Base-by-base conservation (phyloP, 1,140 invertebrate genomes). In the Ceratina calcarata region DNA sequence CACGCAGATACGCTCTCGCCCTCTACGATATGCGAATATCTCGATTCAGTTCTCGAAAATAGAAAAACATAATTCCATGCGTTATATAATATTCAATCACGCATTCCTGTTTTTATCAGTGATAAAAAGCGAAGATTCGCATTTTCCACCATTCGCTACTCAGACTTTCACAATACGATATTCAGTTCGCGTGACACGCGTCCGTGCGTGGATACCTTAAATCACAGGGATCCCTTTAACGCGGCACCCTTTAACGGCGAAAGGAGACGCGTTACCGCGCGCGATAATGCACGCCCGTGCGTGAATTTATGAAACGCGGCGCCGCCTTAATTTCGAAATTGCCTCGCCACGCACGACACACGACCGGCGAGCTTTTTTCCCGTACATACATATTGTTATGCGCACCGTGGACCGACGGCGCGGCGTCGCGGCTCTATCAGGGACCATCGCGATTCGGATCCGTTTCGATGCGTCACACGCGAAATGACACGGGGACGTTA, bases 311-410 rank as follows among this genome's bases (percentile, higher is more conserved):
- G 74, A 60, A 58, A 8, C 51, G 18, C 8, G 64, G 32, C 20
- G 32, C 74, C 65, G 66, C 74, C 74, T 77, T 77, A 77, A 77
- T 77, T 77, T 77, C 64, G 22, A 77, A 77, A 77, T 77, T 77
- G 57, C 27, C 74, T 32, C 55, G 65, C 10, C 74, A 61, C 74
- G 65, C 73, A 58, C 64, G 16, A 18, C 73, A 58, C 73, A 16
- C 45, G 37, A 8, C 18, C 3, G 27, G 27, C 27, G 27, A 4
- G 27, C 27, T 32, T 32, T 32, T 32, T 32, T 4, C 27, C 27
- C 62, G 62, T 4, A 18, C 8, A 12, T 37, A 18, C 20, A 55
- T 58, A 67, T 45, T 60, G 53, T n/a, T 1, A 20, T 32, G 22
- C 57, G n/a, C 57, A 22, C 18, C 3, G n/a, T 1, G 7, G 24